These are phyloP conservation scores for Lasius platythorax DNA, from an alignment of 2,888 invertebrate species.

Conservation along the genomic window DNA sequence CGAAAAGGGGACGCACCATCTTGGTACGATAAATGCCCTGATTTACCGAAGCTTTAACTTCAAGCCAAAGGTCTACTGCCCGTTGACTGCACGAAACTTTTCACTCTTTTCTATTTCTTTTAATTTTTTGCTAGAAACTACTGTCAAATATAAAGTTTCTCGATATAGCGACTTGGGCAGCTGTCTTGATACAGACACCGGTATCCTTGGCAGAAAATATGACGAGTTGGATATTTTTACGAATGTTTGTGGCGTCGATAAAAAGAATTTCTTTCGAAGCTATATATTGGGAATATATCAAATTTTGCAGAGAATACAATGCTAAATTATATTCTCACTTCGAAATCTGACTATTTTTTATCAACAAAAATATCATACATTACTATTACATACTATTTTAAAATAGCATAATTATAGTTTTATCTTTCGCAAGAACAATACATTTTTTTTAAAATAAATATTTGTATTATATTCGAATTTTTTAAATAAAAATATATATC, in stretches of 20 bases:
- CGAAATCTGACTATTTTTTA: not conserved
- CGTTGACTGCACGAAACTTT: conserved; percentile 48
- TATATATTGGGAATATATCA: not conserved
- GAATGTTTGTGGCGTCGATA: not conserved
- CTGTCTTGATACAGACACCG: not conserved
- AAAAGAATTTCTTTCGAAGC: not conserved
- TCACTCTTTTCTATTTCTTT: conserved; percentile 35
- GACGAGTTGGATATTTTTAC: conserved; percentile 31
- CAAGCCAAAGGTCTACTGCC: conserved; percentile 36
- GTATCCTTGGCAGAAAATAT: conserved; percentile 23
- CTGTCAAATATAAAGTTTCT: conserved; percentile 51
- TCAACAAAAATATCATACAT: not conserved
- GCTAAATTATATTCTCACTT: not conserved
- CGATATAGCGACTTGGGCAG: conserved; percentile 38
- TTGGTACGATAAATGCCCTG: conserved; percentile 64
- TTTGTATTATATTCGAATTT: not conserved
- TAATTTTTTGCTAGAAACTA: conserved; percentile 38
- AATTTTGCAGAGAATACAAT: not conserved
- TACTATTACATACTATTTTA: conserved; percentile 2
- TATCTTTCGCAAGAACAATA: not conserved
- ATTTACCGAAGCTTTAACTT: conserved; percentile 57
- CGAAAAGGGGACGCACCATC: conserved; percentile 25
- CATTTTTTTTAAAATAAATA: not conserved
- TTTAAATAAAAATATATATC: not conserved
- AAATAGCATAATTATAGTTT: not conserved